Base-by-base conservation (phyloP, 2,888 invertebrate species). In the Pantelozetes paolii region DNA sequence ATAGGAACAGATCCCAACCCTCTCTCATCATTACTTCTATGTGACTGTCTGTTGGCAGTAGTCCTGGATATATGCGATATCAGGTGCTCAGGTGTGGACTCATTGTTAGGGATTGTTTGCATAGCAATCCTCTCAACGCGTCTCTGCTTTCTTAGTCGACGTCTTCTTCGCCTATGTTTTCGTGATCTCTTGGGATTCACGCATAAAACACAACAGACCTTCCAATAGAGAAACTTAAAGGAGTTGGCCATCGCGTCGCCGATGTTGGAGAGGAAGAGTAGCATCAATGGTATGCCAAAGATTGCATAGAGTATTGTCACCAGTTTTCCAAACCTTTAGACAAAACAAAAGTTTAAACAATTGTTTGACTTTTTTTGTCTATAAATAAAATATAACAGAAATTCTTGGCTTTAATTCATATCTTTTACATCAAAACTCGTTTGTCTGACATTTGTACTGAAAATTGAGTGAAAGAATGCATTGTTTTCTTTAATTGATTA, bases 291-390 rank as follows among this genome's bases (percentile, higher is more conserved):
- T 79, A 96, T 96, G 67, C 85, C 96, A 77, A 95, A 86, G 81
- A 96, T 94, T 32, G 95, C 95, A 84, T 96, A 96, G 82, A 95
- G 90, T 80, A 96, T 94, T 18, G 96, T 96, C 78, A 93, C 90
- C 78, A 95, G 90, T 83, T 95, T 95, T 57, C 96, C 96, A 81
- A 90, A 90, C 80, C 57, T 57, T n/a, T n/a, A n/a, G n/a, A n/a
- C n/a, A n/a, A n/a, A 57, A 13, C 26, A 28, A 54, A 23, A 62
- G 59, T 15, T 32, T n/a, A 6, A 48, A n/a, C 20, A 20, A 48
- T 48, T 9, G 48, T n/a, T 48, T n/a, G n/a, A n/a, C n/a, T n/a
- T n/a, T n/a, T n/a, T 40, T 13, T 40, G 40, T 40, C 48, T 48
- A 48, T n/a, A 48, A 48, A 48, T 48, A 48, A 48, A 48, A 3